Conservation (phyloP, 2,797 vertebrate species). For the Serranus cabrilla region DNA sequence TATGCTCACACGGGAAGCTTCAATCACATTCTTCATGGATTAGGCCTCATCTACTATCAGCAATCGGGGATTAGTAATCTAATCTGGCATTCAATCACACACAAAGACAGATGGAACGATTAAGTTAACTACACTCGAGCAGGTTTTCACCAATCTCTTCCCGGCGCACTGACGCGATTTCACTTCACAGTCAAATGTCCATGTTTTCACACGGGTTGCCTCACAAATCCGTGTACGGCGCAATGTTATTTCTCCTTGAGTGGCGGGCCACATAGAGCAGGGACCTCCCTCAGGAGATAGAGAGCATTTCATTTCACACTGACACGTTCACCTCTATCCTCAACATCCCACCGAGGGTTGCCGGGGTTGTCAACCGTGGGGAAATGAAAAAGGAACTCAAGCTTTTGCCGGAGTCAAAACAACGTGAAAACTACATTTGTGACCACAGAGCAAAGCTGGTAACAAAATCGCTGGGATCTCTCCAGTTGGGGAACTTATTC, state of each 20-base stretch:
- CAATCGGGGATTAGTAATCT: conserved; percentile 53
- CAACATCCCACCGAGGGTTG: conserved; percentile 73
- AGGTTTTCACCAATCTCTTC: conserved; percentile 39
- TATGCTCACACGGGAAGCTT: conserved; percentile 39
- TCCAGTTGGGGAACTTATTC: conserved; percentile 65
- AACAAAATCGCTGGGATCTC: conserved; percentile 64
- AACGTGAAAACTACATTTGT: conserved; percentile 78
- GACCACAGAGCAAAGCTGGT: conserved; percentile 71
- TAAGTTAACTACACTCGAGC: conserved; percentile 57
- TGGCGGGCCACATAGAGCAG: conserved; percentile 67
- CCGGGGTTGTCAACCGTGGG: conserved; percentile 76
- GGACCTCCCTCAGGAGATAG: conserved; percentile 76
- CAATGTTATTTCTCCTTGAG: conserved; percentile 78
- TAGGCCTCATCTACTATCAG: conserved; percentile 50
- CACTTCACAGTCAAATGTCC: conserved; percentile 61
- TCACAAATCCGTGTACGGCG: conserved; percentile 64
- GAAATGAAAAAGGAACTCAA: conserved; percentile 75
- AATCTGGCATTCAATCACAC: conserved; percentile 64
- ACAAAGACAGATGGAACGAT: conserved; percentile 63
- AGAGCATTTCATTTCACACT: conserved; percentile 84
- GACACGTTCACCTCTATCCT: conserved; percentile 83
- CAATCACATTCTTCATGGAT: conserved; percentile 57
- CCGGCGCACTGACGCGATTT: conserved; percentile 31
- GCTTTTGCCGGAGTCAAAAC: conserved; percentile 72
- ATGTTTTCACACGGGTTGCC: conserved; percentile 60